phyloP scores from a whole-genome alignment of 2,113 vertebrate species.

The Platichthys stellatus region DNA sequence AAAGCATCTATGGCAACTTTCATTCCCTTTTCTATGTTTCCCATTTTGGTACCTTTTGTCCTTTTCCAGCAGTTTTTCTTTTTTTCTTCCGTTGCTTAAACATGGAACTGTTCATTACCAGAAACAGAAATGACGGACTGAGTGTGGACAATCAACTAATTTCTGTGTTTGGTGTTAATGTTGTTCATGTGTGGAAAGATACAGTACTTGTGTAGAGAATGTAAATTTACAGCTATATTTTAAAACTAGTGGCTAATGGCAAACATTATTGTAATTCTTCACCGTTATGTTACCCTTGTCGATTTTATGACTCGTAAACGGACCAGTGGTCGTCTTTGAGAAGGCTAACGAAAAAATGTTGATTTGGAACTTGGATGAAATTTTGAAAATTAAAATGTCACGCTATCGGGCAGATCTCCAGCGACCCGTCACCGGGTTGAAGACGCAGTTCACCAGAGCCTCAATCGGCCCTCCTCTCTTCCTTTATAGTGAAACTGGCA shows the following conservation, averaged over 20 bases:
- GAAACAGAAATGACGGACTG: conserved; percentile 92
- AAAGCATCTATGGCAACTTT: conserved; percentile 94
- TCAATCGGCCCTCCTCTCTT: conserved; percentile 67
- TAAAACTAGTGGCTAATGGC: conserved; percentile 98
- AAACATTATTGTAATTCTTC: conserved; percentile 99
- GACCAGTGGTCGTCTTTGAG: conserved; percentile 47
- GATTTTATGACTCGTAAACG: conserved; percentile 82
- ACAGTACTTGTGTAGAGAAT: conserved; percentile 99
- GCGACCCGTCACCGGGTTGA: conserved; percentile 56
- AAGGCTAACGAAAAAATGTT: conserved; percentile 71
- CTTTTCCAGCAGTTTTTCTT: conserved; percentile 79
- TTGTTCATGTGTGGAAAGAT: conserved; percentile 99
- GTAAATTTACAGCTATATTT: conserved; percentile 99
- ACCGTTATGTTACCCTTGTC: conserved; percentile 88
- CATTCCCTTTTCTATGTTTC: conserved; percentile 99
- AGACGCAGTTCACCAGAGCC: conserved; percentile 61
- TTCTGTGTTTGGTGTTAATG: conserved; percentile 99
- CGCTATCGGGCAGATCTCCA: conserved; percentile 45
- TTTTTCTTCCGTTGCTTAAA: conserved; percentile 81
- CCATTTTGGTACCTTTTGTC: conserved; percentile 89
- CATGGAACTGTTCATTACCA: conserved; percentile 95
- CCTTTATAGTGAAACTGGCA: conserved; percentile 77
- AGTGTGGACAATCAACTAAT: conserved; percentile 99
- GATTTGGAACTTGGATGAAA: conserved; percentile 79
- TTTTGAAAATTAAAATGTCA: conserved; percentile 19